Evolutionary conservation across 2,888 invertebrate genomes (phyloP).

Genomic region (Heteromyza rotundicornis): DNA sequence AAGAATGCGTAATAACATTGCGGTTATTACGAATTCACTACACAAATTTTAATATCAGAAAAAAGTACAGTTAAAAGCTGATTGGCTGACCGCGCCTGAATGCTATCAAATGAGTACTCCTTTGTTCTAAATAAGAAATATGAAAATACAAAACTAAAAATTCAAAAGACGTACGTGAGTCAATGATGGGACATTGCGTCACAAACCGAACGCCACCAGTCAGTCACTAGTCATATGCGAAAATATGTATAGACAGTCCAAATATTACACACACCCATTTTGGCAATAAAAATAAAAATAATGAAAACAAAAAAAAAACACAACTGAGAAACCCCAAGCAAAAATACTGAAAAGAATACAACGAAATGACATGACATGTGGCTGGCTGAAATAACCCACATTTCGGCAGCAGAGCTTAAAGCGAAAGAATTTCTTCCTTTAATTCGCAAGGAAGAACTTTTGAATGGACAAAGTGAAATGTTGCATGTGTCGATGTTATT

Average conservation of each 20-base stretch:
- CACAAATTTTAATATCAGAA: too few species aligned
- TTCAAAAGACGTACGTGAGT: constrained; percentile 25
- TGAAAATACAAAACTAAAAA: neutral
- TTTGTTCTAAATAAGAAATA: too few species aligned
- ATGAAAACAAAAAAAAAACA: neutral
- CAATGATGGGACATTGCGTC: constrained; percentile 27
- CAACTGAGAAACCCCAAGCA: too few species aligned
- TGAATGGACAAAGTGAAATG: too few species aligned
- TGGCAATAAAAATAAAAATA: neutral
- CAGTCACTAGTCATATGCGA: neutral
- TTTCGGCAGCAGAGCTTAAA: constrained; percentile 18
- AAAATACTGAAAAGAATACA: constrained; percentile 1
- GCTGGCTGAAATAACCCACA: neutral
- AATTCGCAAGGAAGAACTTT: too few species aligned
- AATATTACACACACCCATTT: neutral
- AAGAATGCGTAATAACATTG: too few species aligned
- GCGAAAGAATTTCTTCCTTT: too few species aligned
- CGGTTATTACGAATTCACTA: too few species aligned
- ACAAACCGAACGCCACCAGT: constrained; percentile 9
- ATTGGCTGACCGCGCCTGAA: too few species aligned
- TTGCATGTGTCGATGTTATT: neutral
- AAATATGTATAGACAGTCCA: too few species aligned
- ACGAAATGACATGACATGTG: neutral
- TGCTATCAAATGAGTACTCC: too few species aligned
- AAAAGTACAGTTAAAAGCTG: too few species aligned